Evolutionary conservation across 1,140 invertebrate genomes (phyloP).

Genomic region (Anoplolepis gracilipes): DNA sequence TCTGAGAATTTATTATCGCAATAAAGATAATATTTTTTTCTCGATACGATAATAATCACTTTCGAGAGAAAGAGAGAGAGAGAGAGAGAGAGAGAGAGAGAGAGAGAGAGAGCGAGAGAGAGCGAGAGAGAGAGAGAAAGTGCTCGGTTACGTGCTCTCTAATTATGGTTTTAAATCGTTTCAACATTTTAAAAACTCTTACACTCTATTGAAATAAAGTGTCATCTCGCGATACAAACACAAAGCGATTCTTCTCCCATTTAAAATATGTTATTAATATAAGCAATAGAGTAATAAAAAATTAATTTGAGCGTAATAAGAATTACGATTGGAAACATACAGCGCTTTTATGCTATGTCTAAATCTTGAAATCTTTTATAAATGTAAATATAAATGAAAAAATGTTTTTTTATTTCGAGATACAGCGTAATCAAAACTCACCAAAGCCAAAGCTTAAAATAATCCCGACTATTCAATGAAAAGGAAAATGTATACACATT

Average conservation of each 20-base stretch:
- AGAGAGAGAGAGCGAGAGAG: too few species aligned
- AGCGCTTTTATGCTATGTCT: background rate
- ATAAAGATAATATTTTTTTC: slow-evolving; percentile 43
- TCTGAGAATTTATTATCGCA: slow-evolving; percentile 35
- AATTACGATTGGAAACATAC: too few species aligned
- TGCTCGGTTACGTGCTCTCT: too few species aligned
- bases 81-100: too few species aligned
- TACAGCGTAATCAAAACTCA: background rate
- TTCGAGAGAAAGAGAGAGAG: too few species aligned
- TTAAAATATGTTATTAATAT: background rate
- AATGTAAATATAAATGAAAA: background rate
- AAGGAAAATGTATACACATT: background rate
- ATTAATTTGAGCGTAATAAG: background rate
- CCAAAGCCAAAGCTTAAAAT: too few species aligned
- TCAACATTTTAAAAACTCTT: slow-evolving; percentile 4
- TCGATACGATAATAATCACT: slow-evolving; percentile 23
- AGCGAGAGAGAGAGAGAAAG: too few species aligned
- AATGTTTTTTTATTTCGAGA: background rate
- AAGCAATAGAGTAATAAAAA: background rate
- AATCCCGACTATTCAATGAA: background rate
- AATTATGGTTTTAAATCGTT: background rate
- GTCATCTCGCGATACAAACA: background rate
- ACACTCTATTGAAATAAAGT: background rate
- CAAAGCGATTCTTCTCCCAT: background rate
- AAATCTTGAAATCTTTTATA: background rate